Evolutionary conservation across 2,888 invertebrate species (phyloP), one percentile per base, ranked within the genome.

Genomic region (Galerucella nymphaeae): DNA sequence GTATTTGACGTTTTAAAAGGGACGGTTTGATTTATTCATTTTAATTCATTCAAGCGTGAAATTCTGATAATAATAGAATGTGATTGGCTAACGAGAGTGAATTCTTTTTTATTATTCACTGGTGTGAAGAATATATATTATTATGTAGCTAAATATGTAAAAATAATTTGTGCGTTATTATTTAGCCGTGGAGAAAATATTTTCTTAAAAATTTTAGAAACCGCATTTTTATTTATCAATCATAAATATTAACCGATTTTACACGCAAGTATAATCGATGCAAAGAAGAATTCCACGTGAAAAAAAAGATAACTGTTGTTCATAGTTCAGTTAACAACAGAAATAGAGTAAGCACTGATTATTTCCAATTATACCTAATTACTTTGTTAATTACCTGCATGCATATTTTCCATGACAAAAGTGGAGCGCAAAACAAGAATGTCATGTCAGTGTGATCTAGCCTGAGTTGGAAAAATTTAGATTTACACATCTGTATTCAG

Each of bases 361-460:
- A 59, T 38, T 38, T 14, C 38, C 58, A 55, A 55, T 55, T 55
- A 55, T 10, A 55, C 16, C 30, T 38, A 23, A 57, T 57, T 57
- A 57, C 23, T 23, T 16, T 59, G 14, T 61, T 61, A 41, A 61
- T 61, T 38, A 61, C 61, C 61, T 61, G 61, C 61, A 61, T 61
- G 61, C 42, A 4, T 59, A 38, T 38, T 41, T 61, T 61, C 41
- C 38, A 13, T 18, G 42, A 42, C 61, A 42, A 41, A 41, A 61
- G 42, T 41, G 41, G 41, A 61, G 10, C 23, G n/a, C 2, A 59
- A 13, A 59, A 13, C 30, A 38, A 8, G 57, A 18, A 57, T 23
- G 18, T 23, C 23, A 11, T 20, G 57, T 23, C 13, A 14, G 6
- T 57, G 30, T 38, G 9, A 8, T 23, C 11, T 57, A 57, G 14